Percentiles rank a stretch among this genome's conserved stretches.
Conservation (phyloP, 35 echinoderm and acorn worm species). For the Apostichopus parvimensis region DNA sequence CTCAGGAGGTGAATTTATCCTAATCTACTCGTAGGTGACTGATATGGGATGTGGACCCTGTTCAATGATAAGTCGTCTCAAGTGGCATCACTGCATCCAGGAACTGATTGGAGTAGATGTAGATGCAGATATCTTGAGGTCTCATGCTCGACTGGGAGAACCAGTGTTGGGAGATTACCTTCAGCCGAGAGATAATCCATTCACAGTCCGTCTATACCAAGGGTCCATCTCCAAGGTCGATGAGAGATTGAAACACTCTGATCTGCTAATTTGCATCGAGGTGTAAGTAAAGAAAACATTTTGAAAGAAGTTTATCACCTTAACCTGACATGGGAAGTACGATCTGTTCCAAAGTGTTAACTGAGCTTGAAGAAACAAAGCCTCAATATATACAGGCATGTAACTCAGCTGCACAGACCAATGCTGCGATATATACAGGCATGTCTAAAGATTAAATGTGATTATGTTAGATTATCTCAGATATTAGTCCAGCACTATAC, state of each 20-base stretch:
- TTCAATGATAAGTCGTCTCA: constrained; percentile 59
- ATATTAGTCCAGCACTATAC: too few species aligned
- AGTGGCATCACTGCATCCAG: constrained; percentile 58
- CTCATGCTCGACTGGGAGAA: constrained; percentile 26
- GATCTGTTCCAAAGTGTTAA: too few species aligned
- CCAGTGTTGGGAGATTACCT: constrained; percentile 57
- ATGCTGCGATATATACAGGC: too few species aligned
- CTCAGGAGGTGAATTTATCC: background rate
- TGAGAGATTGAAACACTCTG: constrained; percentile 49
- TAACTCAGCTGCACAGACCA: too few species aligned
- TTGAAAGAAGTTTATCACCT: too few species aligned
- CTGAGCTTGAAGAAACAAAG: too few species aligned
- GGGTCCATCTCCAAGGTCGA: constrained; percentile 74
- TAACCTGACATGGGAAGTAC: too few species aligned
- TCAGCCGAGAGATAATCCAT: constrained; percentile 41
- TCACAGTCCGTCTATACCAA: constrained; percentile 50
- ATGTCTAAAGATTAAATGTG: too few species aligned
- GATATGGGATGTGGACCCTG: constrained; percentile 85
- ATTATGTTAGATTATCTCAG: too few species aligned
- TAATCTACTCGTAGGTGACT: constrained; percentile 59
- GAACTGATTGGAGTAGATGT: constrained; percentile 75
- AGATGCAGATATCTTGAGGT: constrained; percentile 48
- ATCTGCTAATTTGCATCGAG: constrained; percentile 79
- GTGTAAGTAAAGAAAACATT: constrained; percentile 63
- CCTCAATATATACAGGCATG: too few species aligned